Percentiles rank a stretch among this genome's conserved stretches.
These are phyloP conservation scores for Eretmochelys imbricata DNA, from an alignment of 2,113 vertebrate species.

Conservation along the genomic window DNA sequence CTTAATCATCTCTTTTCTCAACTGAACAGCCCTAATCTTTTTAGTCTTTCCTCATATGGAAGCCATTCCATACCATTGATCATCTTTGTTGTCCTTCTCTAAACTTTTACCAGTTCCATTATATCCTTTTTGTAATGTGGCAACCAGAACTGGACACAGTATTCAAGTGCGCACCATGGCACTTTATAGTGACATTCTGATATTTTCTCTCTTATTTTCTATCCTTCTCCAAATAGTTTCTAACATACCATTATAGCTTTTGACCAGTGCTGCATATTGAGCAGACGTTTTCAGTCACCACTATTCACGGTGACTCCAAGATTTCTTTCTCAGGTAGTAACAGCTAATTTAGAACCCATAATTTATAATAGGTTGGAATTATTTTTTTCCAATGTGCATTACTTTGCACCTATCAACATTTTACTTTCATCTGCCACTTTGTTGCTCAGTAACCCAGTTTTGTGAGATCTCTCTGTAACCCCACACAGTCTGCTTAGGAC, in stretches of 20 bases:
- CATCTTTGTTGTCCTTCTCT: neutral
- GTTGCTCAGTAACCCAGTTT: neutral
- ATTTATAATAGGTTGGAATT: neutral
- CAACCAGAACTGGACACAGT: neutral
- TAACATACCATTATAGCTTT: neutral
- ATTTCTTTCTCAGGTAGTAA: neutral
- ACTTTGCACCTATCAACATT: neutral
- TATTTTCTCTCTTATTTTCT: neutral
- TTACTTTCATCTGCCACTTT: neutral
- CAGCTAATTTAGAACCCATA: neutral
- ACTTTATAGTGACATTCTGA: neutral
- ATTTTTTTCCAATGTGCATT: neutral
- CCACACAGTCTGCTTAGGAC: neutral
- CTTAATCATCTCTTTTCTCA: no score
- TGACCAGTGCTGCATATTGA: neutral
- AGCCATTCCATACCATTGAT: neutral
- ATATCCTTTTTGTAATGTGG: neutral
- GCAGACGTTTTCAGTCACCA: neutral
- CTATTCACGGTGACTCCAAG: neutral
- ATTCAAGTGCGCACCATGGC: neutral
- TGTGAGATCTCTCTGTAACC: neutral
- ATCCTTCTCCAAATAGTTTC: neutral
- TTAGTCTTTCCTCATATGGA: no score
- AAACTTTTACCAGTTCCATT: neutral
- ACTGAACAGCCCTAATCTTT: no score